Evolutionary conservation across 1,140 invertebrate species (phyloP), one percentile per base, ranked within the genome.

Genomic region (Eulimnadia texana): DNA sequence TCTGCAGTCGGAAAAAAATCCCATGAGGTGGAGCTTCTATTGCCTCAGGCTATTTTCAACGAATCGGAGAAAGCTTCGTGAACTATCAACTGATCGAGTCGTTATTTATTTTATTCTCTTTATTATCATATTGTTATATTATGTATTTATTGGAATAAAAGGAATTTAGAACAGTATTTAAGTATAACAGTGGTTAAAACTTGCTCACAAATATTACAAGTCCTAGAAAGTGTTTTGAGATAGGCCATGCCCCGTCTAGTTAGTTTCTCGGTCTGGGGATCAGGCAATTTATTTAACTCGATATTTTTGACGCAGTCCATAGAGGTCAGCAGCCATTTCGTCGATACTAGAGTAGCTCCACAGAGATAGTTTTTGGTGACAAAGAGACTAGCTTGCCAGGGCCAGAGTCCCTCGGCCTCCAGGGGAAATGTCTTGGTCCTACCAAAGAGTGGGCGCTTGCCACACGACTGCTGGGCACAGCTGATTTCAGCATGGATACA

Each of bases 341-440:
- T 20, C n/a, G 51, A 25, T 6, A 61, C 25, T 16, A 61, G 22
- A 3, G 60, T 61, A 19, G 50, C 60, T 19, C 60, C 60, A 22
- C 60, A 61, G 13, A 61, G 51, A 20, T 61, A 61, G 16, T 54
- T n/a, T 19, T 51, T 51, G 20, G 52, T 33, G n/a, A 29, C 25
- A 28, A 54, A 61, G 3, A 61, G 50, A 2, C 50, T 52, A 3
- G 25, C 51, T 22, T 61, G 60, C 60, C 60, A 61, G 1, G 60
- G 60, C 49, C 49, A 61, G 19, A 50, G 60, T 13, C 60, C 60
- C 22, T 61, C 60, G 22, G 27, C 23, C 19, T 22, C 28, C 16
- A 53, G 24, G 0, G 53, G 60, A 10, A 33, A 42, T 16, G 13
- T 52, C 19, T 23, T 47, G 29, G 29, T 29, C 2, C 27, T 51